Percentiles rank a stretch among this genome's conserved stretches.
Conservation (phyloP, 2,888 invertebrate species). For the Strigamia maritima region DNA sequence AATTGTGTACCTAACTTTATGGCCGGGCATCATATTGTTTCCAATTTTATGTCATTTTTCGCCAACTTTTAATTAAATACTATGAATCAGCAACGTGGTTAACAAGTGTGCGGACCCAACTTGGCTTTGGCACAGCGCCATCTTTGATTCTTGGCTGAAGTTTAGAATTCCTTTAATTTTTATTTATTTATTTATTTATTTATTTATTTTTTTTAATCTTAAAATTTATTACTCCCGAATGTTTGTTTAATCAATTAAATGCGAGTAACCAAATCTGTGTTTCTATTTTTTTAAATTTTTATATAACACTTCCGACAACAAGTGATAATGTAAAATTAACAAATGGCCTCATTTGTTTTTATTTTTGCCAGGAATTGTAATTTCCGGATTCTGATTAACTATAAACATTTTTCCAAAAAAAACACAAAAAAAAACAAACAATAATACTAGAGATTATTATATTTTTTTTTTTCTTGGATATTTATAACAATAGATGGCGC, state of each 20-base stretch:
- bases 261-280: background rate
- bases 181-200: too few relatives aligned
- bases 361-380: background rate
- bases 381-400: background rate
- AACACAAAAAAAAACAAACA: background rate
- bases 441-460: too few relatives aligned
- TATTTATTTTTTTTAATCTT: background rate
- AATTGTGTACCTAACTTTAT: background rate
- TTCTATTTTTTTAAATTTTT: background rate
- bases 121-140: background rate
- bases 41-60: background rate
- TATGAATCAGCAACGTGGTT: background rate
- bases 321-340: background rate
- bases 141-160: background rate
- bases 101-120: background rate
- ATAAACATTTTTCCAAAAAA: background rate
- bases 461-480: too few relatives aligned
- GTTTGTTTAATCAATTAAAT: conserved; percentile 5
- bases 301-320: background rate
- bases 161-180: background rate
- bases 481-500: too few relatives aligned
- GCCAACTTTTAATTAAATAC: background rate
- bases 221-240: background rate
- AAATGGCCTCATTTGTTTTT: background rate
- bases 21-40: background rate